phyloP scores from a whole-genome alignment of 2,888 invertebrate genomes.

The Drosophila algonquin region DNA sequence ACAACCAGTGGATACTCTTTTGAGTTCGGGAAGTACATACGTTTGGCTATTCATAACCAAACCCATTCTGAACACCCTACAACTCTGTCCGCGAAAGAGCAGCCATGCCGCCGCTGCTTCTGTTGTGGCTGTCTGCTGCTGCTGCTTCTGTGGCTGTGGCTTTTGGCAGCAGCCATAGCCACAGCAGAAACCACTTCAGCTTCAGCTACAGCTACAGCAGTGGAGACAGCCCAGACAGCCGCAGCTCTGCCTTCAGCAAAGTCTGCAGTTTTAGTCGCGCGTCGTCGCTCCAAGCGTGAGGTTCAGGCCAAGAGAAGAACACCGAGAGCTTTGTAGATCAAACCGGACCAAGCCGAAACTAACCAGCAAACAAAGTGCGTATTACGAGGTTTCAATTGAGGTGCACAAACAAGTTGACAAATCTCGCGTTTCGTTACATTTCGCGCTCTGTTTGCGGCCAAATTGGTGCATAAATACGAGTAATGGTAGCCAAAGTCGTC shows the following conservation, averaged over 20 bases:
- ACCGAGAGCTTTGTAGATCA: slow-evolving; percentile 9
- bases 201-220: slow-evolving; percentile 36
- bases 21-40: background rate
- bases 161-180: slow-evolving; percentile 29
- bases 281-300: slow-evolving; percentile 75
- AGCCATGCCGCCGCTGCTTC: slow-evolving; percentile 8
- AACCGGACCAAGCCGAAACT: background rate
- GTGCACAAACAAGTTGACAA: slow-evolving; percentile 63
- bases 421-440: slow-evolving; percentile 66
- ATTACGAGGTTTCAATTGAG: slow-evolving; percentile 24
- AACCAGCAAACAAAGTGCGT: slow-evolving; percentile 42
- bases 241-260: slow-evolving; percentile 48
- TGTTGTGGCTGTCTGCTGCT: slow-evolving; percentile 2
- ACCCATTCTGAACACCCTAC: slow-evolving; percentile 19
- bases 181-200: slow-evolving; percentile 15
- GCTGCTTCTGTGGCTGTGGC: slow-evolving; percentile 19
- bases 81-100: slow-evolving; percentile 28
- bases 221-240: slow-evolving; percentile 26
- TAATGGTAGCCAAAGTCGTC: slow-evolving; percentile 17
- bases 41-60: slow-evolving; percentile 9
- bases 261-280: slow-evolving; percentile 79
- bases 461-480: slow-evolving; percentile 61
- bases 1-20: slow-evolving; percentile 14
- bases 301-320: slow-evolving; percentile 43
- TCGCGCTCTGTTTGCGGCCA: slow-evolving; percentile 73